Conservation (phyloP, 2,888 invertebrate species). For the Helleia helle region DNA sequence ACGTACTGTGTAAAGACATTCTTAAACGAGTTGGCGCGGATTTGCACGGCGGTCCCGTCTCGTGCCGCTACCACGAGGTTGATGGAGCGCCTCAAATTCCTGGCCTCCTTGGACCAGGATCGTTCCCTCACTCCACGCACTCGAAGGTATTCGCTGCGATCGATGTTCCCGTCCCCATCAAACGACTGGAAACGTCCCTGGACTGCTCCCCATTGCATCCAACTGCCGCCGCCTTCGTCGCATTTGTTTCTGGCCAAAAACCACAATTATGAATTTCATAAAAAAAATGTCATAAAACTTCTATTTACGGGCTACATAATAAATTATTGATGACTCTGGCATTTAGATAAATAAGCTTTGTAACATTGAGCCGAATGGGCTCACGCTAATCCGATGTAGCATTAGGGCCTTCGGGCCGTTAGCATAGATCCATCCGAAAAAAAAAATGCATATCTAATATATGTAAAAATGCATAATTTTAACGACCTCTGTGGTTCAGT, state of each 20-base stretch:
- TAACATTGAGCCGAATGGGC: no score
- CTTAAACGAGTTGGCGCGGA: slow-evolving; percentile 67
- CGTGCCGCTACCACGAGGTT: slow-evolving; percentile 47
- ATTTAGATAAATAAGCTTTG: no score
- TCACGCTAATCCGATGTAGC: no score
- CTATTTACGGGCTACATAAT: no score
- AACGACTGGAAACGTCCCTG: slow-evolving; percentile 72
- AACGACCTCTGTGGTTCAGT: no score
- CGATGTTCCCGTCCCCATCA: slow-evolving; percentile 40
- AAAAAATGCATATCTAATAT: no score
- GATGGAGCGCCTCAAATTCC: slow-evolving; percentile 38
- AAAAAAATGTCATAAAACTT: no score
- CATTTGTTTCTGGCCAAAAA: slow-evolving; percentile 39
- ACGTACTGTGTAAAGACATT: slow-evolving; percentile 73
- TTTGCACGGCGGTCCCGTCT: slow-evolving; percentile 73
- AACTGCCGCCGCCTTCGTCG: slow-evolving; percentile 50
- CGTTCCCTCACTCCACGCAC: slow-evolving; percentile 67
- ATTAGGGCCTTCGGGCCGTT: no score
- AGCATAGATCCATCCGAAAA: no score
- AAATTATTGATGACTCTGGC: no score
- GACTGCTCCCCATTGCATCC: slow-evolving; percentile 77
- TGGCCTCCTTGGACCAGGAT: slow-evolving; percentile 45
- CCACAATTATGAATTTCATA: no score
- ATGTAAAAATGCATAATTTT: no score
- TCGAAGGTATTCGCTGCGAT: slow-evolving; percentile 49